Evolutionary conservation across 92 coral and sea anemone species (phyloP), one percentile per base, ranked within the genome.

Genomic region (Porites divaricata): DNA sequence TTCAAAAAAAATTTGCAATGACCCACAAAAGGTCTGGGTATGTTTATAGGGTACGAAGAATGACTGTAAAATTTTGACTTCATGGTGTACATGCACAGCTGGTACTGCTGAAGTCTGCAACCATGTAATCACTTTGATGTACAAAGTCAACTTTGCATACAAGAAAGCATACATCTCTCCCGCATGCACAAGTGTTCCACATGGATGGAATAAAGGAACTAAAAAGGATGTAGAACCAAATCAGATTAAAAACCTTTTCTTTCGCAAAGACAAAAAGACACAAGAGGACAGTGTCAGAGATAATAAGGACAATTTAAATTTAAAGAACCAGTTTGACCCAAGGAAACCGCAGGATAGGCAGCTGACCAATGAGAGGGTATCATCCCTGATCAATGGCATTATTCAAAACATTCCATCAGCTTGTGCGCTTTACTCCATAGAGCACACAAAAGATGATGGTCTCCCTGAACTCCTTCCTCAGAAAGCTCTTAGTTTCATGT

Each of bases 1-100:
- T 48, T 91, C 92, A 8, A 89, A 91, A 48, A 82, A 83, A 78
- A 13, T 82, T 16, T 63, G 77, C 61, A 89, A 91, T 77, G 94
- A 91, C 85, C 86, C 89, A 41, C 91, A 83, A 63, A 63, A 83
- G 68, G 94, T 91, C 26, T 91, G 94, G 92, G 62, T 91, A 35
- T 35, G 45, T 35, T 35, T 35, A 35, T 5, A 35, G 45, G 45
- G 45, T 35, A 35, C 45, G 45, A 82, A 72, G 57, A 77, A 75
- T 49, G 88, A 89, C 23, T 67, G 63, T 75, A 90, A 41, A 59
- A 84, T 93, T 21, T 77, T 93, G 19, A 93, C 90, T 23, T 93
- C 92, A 7, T 93, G 93, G 92, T 93, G 96, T 4, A 35, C 45
- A 35, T 35, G 45, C 6, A 35, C 6, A 35, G 45, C 45, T 35